Conservation (phyloP, 2,797 vertebrate genomes). For the Tapirus indicus region DNA sequence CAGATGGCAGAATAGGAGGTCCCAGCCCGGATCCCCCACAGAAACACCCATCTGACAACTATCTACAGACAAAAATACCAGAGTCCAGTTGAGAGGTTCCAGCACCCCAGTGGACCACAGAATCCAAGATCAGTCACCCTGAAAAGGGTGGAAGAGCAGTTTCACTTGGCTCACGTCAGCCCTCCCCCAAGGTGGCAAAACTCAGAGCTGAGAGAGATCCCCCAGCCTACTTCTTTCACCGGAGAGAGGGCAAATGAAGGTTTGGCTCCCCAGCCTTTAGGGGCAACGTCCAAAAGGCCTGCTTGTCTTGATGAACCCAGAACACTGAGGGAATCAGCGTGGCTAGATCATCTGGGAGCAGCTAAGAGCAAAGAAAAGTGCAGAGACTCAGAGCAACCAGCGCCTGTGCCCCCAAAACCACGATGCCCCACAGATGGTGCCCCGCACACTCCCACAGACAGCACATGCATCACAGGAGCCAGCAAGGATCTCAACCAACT, state of each 20-base stretch:
- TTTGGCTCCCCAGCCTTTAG: background rate
- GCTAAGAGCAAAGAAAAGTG: background rate
- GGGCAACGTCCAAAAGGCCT: background rate
- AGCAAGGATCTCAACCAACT: background rate
- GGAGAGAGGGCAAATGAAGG: background rate
- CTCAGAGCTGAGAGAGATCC: background rate
- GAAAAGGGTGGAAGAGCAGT: background rate
- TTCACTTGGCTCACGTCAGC: background rate
- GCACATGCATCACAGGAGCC: background rate
- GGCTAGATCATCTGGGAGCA: background rate
- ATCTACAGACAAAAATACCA: background rate
- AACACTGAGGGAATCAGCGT: background rate
- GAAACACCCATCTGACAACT: background rate
- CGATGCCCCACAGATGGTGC: background rate
- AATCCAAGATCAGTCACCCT: background rate
- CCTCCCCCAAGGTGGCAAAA: background rate
- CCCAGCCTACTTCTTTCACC: background rate
- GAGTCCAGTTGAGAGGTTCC: background rate
- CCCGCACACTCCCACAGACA: background rate
- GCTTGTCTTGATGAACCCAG: background rate
- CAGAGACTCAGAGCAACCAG: background rate
- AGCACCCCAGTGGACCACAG: background rate
- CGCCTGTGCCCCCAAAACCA: background rate
- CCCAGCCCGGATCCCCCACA: background rate
- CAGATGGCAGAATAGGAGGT: no score